Evolutionary conservation across 2,888 invertebrate genomes (phyloP), one percentile per base, ranked within the genome.

Genomic region (Suillia variegata): DNA sequence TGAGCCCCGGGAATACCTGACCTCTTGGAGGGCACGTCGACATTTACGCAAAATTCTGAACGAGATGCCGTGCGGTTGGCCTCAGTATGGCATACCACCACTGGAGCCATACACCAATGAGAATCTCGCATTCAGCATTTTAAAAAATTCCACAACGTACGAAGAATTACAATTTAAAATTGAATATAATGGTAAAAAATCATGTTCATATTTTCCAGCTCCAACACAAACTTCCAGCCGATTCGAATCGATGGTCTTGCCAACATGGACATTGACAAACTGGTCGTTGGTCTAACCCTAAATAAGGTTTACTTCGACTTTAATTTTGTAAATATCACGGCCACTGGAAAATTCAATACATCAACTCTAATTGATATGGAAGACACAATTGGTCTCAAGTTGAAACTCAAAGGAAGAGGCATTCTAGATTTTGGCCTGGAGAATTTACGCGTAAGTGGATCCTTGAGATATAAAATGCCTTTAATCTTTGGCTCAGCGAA

Each of bases 251-350:
- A 62, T 5, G 66, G 66, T 20, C 54, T 68, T 24, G 62, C 66
- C 12, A 18, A 68, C 6, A 50, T 68, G 45, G 54, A 64, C 15
- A 65, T 63, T 22, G 58, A 65, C 18, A 63, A 62, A 26, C 42
- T 68, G 0, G 59, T 58, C 15, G 13, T 65, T 1, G 54, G 63
- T 45, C 60, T 58, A 31, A 51, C 31, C 12, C 60, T 62, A 18
- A 65, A 65, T 24, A 62, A 56, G n/a, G 60, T 65, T 20, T 58
- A 64, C 38, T 68, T 68, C 31, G 62, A 66, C 47, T 62, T 68
- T 2, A 62, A 58, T 15, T 63, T 64, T 15, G 59, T 51, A 12
- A 64, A 63, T 8, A 50, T 68, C 33, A 60, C 56, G 12, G 38
- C 61, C 8, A 59, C 55, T 1, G 64, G 66, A 1, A 53, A 34